A percentile compares a stretch with the other conserved stretches of the same genome.
phyloP scores from a whole-genome alignment of 2,888 invertebrate species.

The Coecobrya sp. region DNA sequence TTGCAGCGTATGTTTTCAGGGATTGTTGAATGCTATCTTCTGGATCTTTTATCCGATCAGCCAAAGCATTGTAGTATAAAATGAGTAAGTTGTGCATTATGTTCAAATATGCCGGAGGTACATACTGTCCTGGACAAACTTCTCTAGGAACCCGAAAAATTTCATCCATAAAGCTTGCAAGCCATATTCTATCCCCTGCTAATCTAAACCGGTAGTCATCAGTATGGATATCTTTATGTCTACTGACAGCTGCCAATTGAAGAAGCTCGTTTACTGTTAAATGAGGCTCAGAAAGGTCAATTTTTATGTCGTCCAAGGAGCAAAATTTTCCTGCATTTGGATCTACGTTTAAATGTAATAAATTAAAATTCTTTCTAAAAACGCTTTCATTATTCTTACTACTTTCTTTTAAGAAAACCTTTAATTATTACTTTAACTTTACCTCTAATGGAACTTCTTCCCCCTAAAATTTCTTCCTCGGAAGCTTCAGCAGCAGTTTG shows the following conservation, averaged over 20 bases:
- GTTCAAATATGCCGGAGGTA: constrained; percentile 20
- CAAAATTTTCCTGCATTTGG: constrained; percentile 4
- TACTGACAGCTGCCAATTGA: background rate
- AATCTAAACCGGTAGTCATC: constrained; percentile 43
- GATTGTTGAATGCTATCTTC: background rate
- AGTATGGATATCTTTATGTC: background rate
- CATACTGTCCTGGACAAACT: background rate
- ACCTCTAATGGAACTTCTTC: background rate
- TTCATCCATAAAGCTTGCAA: background rate
- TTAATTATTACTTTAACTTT: background rate
- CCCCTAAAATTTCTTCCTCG: background rate
- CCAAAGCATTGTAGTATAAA: constrained; percentile 53
- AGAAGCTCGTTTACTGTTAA: background rate
- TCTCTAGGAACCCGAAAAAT: background rate
- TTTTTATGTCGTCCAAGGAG: background rate
- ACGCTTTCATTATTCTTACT: background rate
- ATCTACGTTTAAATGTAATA: background rate
- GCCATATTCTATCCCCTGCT: constrained; percentile 8
- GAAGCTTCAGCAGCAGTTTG: background rate
- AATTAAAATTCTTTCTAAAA: background rate
- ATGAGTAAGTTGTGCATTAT: constrained; percentile 54
- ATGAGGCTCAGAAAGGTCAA: background rate
- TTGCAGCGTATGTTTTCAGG: background rate
- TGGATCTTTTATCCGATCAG: constrained; percentile 6
- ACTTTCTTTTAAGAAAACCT: background rate